Conservation (phyloP, 1,140 invertebrate species). For the Drosophila ogumai region DNA sequence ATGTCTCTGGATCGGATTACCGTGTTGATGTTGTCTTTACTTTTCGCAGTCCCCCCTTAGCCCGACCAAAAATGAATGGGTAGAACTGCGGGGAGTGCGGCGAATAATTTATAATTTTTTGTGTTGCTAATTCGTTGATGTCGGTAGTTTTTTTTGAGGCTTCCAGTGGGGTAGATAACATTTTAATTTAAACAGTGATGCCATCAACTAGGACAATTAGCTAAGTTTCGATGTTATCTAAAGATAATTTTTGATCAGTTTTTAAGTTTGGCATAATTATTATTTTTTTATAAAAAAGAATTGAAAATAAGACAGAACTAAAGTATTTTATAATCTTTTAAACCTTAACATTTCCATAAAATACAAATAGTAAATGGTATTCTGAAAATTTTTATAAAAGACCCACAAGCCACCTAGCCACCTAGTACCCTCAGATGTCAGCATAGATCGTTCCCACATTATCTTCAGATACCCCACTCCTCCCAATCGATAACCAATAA, state of each 20-base stretch:
- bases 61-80: background rate
- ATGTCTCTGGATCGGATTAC: conserved; percentile 73
- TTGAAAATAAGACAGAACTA: no score
- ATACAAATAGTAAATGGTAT: background rate
- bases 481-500: conserved; percentile 2
- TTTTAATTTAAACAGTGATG: conserved; percentile 32
- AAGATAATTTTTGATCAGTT: background rate
- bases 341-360: background rate
- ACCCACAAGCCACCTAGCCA: background rate
- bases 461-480: background rate
- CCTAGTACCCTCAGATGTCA: background rate
- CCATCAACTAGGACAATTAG: conserved; percentile 35
- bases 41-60: conserved; percentile 29
- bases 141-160: conserved; percentile 29
- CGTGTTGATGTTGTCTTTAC: conserved; percentile 75
- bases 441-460: conserved; percentile 8
- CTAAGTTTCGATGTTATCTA: conserved; percentile 1
- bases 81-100: conserved; percentile 8
- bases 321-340: background rate
- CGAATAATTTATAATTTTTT: conserved; percentile 30
- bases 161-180: conserved; percentile 24
- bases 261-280: no score
- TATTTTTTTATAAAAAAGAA: no score
- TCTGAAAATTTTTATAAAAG: background rate
- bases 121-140: conserved; percentile 35